These are phyloP conservation scores for Meiosimyza platycephala DNA, from an alignment of 2,888 invertebrate genomes.

Conservation along the genomic window DNA sequence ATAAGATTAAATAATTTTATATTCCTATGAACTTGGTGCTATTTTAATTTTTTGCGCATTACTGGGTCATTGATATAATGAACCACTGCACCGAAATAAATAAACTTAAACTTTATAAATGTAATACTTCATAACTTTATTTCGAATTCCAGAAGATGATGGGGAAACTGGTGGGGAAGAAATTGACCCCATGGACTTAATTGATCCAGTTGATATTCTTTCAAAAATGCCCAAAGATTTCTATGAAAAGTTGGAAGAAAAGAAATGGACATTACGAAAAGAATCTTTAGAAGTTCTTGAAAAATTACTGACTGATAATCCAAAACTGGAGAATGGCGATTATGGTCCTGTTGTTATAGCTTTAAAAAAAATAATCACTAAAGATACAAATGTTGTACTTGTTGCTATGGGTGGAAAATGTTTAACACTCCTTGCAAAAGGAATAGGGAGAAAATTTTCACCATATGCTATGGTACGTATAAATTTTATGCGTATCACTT, in stretches of 20 bases:
- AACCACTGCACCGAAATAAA: too few species aligned
- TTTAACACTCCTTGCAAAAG: slow-evolving; percentile 83
- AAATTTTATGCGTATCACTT: not conserved
- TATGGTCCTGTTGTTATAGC: slow-evolving; percentile 90
- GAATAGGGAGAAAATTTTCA: slow-evolving; percentile 88
- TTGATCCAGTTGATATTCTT: slow-evolving; percentile 93
- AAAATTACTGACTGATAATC: slow-evolving; percentile 77
- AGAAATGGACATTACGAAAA: slow-evolving; percentile 97
- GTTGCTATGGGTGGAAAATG: slow-evolving; percentile 89
- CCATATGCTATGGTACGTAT: slow-evolving; percentile 76
- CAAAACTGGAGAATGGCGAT: slow-evolving; percentile 91
- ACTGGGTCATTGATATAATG: too few species aligned
- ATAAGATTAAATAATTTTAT: too few species aligned
- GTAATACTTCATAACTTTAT: not conserved
- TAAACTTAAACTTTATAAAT: too few species aligned
- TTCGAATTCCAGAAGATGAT: slow-evolving; percentile 67
- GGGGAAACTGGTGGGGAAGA: slow-evolving; percentile 70
- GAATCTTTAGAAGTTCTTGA: slow-evolving; percentile 89
- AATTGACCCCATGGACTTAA: slow-evolving; percentile 89
- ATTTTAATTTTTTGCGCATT: too few species aligned
- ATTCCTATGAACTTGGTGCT: too few species aligned
- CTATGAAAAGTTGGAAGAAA: slow-evolving; percentile 92
- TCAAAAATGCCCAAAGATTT: slow-evolving; percentile 95
- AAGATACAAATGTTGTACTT: slow-evolving; percentile 95
- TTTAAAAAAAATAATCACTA: slow-evolving; percentile 89